These are phyloP conservation scores for Thermophis baileyi DNA, from an alignment of 2,113 vertebrate genomes.

Conservation along the genomic window DNA sequence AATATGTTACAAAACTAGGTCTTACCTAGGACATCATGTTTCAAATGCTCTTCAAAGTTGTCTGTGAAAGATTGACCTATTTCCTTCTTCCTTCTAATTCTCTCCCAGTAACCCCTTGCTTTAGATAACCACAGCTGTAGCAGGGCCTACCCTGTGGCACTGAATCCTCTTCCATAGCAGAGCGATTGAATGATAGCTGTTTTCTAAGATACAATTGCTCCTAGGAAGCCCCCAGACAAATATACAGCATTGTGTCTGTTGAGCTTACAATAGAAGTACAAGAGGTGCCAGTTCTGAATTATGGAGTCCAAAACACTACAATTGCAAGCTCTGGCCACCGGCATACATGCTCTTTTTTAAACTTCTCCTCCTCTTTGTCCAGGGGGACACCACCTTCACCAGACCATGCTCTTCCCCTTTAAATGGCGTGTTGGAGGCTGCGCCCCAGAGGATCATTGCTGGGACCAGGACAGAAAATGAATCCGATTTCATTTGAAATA, in stretches of 20 bases:
- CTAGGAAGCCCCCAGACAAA: neutral
- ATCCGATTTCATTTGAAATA: neutral
- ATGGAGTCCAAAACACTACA: neutral
- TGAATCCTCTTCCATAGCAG: neutral
- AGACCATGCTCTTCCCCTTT: neutral
- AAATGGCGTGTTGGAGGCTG: neutral
- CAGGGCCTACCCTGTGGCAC: neutral
- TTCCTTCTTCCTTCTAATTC: neutral
- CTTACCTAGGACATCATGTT: neutral
- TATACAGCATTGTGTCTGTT: neutral
- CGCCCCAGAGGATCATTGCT: neutral
- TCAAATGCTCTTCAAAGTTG: neutral
- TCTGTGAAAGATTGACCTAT: neutral
- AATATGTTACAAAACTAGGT: neutral
- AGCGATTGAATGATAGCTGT: neutral
- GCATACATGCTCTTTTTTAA: neutral
- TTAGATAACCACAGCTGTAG: neutral
- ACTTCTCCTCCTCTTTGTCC: neutral
- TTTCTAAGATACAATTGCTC: neutral
- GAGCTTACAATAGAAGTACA: neutral
- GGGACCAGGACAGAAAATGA: neutral
- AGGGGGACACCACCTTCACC: neutral
- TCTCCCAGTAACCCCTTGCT: neutral
- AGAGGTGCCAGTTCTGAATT: neutral
- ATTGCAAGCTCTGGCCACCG: neutral